phyloP scores from a whole-genome alignment of 2,113 vertebrate genomes.

The Pachypanchax playfairii region DNA sequence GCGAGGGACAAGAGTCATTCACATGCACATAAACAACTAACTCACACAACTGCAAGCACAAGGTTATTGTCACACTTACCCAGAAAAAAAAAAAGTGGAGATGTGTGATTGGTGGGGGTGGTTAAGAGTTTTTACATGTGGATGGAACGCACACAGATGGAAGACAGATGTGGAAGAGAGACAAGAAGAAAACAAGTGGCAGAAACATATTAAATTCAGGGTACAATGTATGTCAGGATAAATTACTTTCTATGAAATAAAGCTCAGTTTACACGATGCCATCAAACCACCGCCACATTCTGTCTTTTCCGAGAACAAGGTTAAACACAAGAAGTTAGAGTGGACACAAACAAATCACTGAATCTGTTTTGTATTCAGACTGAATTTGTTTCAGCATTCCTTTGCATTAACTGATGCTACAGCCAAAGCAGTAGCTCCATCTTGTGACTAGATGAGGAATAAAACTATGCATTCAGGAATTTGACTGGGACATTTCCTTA shows the following conservation, averaged over 20 bases:
- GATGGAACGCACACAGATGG: constrained; percentile 49
- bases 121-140: constrained; percentile 52
- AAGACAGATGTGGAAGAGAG: constrained; percentile 33
- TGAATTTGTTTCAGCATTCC: constrained; percentile 30
- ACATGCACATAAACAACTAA: constrained; percentile 22
- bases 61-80: constrained; percentile 37
- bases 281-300: constrained; percentile 3
- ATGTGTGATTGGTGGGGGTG: not conserved
- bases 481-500: not conserved
- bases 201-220: constrained; percentile 3
- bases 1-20: constrained; percentile 14
- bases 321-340: constrained; percentile 9
- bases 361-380: no score
- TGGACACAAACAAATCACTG: constrained; percentile 26
- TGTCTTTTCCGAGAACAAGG: constrained; percentile 11
- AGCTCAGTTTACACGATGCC: constrained; percentile 3
- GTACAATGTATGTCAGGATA: not conserved
- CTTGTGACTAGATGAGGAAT: constrained; percentile 63
- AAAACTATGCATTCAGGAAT: constrained; percentile 16
- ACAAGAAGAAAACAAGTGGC: constrained; percentile 1
- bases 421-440: constrained; percentile 62
- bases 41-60: constrained; percentile 24
- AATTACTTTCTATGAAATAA: not conserved
- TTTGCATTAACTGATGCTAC: not conserved
- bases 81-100: not conserved